Evolutionary conservation across 2,113 vertebrate species (phyloP).

Genomic region (Desmodus rotundus): DNA sequence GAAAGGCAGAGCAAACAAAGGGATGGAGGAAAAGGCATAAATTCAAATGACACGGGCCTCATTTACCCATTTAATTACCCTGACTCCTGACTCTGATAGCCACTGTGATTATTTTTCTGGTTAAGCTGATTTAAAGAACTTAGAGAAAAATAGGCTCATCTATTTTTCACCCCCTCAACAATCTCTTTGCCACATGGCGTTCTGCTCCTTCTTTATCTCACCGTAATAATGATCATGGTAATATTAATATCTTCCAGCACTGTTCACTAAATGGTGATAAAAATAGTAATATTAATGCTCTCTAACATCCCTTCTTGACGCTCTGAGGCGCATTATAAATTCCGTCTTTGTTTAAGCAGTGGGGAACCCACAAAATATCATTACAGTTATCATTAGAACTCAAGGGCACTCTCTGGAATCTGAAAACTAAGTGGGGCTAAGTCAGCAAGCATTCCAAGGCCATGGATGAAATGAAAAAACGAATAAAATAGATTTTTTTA

Average conservation of each 20-base stretch:
- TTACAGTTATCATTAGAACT: conserved; percentile 74
- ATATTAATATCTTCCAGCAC: conserved; percentile 79
- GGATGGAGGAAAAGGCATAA: conserved; percentile 68
- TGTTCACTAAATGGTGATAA: conserved; percentile 79
- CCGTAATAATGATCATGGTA: conserved; percentile 70
- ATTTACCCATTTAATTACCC: conserved; percentile 79
- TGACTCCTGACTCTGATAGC: conserved; percentile 67
- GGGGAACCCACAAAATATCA: conserved; percentile 68
- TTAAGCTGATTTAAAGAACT: conserved; percentile 70
- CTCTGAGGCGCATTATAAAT: conserved; percentile 74
- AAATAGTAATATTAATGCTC: conserved; percentile 80
- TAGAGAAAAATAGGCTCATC: conserved; percentile 52
- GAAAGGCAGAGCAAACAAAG: conserved; percentile 81
- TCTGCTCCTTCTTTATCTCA: conserved; percentile 68
- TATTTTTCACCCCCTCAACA: conserved; percentile 56
- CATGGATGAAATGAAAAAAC: not conserved
- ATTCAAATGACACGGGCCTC: conserved; percentile 76
- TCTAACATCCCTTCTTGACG: conserved; percentile 72
- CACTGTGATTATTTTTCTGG: conserved; percentile 61
- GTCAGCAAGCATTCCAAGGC: conserved; percentile 61
- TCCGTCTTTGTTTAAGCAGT: conserved; percentile 76
- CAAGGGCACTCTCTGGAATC: conserved; percentile 64
- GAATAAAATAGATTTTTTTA: conserved; percentile 37
- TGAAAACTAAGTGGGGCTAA: conserved; percentile 36
- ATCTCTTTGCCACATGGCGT: conserved; percentile 75